Conservation (phyloP, 2,113 vertebrate species). For the Mionectes macconnelli region DNA sequence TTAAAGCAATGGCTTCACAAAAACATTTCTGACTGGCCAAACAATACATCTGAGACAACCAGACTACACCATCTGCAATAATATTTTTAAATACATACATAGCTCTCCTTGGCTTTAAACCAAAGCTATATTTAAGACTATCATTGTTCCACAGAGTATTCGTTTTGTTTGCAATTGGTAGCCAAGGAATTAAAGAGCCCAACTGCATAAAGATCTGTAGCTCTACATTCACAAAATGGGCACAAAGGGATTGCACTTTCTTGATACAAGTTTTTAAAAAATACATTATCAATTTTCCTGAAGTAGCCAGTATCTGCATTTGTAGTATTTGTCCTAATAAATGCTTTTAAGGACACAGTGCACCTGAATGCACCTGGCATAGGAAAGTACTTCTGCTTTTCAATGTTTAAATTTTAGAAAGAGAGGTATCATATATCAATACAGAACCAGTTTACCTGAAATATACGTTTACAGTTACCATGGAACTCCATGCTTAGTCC, state of each 20-base stretch:
- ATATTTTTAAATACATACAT: constrained; percentile 72
- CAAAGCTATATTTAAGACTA: constrained; percentile 78
- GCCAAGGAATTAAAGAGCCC: constrained; percentile 55
- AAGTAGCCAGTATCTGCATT: neutral
- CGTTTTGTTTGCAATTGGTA: constrained; percentile 56
- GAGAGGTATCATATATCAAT: neutral
- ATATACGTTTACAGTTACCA: constrained; percentile 95
- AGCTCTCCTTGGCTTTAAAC: constrained; percentile 69
- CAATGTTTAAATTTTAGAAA: neutral
- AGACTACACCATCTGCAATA: constrained; percentile 75
- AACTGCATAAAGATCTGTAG: neutral
- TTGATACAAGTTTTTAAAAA: neutral
- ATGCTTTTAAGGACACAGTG: neutral
- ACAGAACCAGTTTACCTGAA: constrained; percentile 84
- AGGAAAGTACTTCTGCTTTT: neutral
- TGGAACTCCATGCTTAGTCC: constrained; percentile 99
- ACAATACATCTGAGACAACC: constrained; percentile 76
- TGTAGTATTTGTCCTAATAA: neutral
- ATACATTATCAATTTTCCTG: neutral
- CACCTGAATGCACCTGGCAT: neutral
- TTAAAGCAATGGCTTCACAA: constrained; percentile 66
- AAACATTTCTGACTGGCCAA: constrained; percentile 68
- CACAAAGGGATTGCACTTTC: neutral
- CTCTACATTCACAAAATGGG: neutral
- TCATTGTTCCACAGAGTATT: constrained; percentile 68